Evolutionary conservation across 2,797 vertebrate genomes (phyloP), one percentile per base, ranked within the genome.

Genomic region (Yasuhikotakia modesta): DNA sequence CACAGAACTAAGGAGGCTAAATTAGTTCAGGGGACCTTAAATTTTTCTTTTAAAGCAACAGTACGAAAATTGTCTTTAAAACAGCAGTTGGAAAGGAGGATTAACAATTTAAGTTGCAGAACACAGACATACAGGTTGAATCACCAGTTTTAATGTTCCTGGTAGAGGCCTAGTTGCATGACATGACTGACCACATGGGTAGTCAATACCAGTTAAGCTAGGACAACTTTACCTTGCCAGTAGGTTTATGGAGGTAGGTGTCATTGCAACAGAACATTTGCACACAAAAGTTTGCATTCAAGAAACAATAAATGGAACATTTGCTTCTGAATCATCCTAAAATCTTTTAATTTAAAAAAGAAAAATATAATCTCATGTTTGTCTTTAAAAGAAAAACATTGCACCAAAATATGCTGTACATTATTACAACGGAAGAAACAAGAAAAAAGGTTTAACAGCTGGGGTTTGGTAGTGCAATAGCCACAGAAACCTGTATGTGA

Each of bases 391-490:
- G 46, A 57, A 58, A 82, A 78, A 79, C 78, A 73, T 76, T 80
- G 72, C 79, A 85, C 65, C 58, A 80, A 61, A 76, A 52, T 80
- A 73, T 35, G n/a, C 21, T 46, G 19, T 69, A 50, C 24, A 65
- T 69, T 69, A 50, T 30, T 70, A 81, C 35, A 80, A 71, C 32
- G 32, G 45, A 50, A 60, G 55, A 70, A 64, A 30, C 50, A 58
- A 24, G 21, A 57, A 1, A 57, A 1, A 5, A 35, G 67, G 73
- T 52, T 50, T 65, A 72, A 65, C 46, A 63, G 43, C 30, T 75
- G 27, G 63, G 55, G 66, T 61, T 79, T 48, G 66, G 81, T 73
- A 86, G 81, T 86, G 82, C 82, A 84, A 79, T 24, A 64, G n/a
- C 43, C 67, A 68, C 55, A 61, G 24, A 73, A 52, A 74, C 11